Base-by-base conservation (phyloP, 2,888 invertebrate genomes). In the Rhodophaea formosa region DNA sequence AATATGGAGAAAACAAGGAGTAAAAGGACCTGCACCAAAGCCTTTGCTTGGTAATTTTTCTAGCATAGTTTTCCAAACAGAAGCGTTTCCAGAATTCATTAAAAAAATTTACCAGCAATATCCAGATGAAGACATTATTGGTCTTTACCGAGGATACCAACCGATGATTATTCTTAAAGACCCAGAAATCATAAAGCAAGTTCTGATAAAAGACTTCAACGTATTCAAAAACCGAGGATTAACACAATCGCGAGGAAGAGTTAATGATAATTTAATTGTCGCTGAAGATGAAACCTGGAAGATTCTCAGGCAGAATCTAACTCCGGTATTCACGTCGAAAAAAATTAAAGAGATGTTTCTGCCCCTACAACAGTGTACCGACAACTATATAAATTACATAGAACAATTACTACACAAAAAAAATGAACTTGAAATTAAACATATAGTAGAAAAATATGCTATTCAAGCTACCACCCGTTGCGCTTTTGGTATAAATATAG, bases 211-310 rank as follows among this genome's bases (percentile, higher is more conserved):
- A 23, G 77, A 79, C 49, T 79, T 77, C 53, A 59, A 63, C 8
- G 56, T 66, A 47, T 79, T 79, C 57, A 63, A 69, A 52, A 61
- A 69, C 12, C 65, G 77, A 43, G 80, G 79, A 8, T 73, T 0
- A 66, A 67, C 10, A 58, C 69, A 0, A 65, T 3, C 62, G 64
- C 10, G 30, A 32, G 64, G 69, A 7, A 68, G 69, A 7, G 56
- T 77, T 5, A 60, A 69, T 47, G 66, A 66, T 16, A 80, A 78
- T 44, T 52, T 81, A 12, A 71, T 79, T 46, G 59, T 65, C 1
- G 70, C 65, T 14, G 74, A 79, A 15, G 79, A 78, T 0, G 76
- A 79, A 15, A 61, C 67, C 5, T 82, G 82, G 82, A 74, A 66
- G 59, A 58, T 75, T 17, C 59, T 77, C 54, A 67, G 82, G 16